Evolutionary conservation across 2,888 invertebrate species (phyloP).

Genomic region (Hartigia nigra): DNA sequence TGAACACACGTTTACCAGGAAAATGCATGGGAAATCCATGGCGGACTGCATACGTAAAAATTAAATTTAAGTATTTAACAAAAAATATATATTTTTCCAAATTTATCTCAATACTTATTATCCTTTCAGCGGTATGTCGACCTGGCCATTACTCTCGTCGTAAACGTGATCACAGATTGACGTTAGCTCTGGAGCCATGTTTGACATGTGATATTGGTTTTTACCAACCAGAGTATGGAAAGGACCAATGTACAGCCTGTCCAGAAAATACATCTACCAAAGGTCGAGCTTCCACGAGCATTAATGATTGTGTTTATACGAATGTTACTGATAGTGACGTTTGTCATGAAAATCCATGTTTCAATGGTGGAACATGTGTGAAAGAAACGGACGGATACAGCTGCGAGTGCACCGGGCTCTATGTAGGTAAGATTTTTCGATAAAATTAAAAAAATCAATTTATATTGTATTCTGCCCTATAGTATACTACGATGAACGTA

Average conservation of each 20-base stretch:
- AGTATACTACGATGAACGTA: not conserved
- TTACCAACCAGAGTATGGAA: slow-evolving; percentile 72
- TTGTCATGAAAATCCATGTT: slow-evolving; percentile 68
- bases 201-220: slow-evolving; percentile 65
- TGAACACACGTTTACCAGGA: slow-evolving; percentile 69
- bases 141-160: slow-evolving; percentile 67
- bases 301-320: slow-evolving; percentile 67
- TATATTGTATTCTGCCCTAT: not conserved
- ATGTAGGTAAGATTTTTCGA: slow-evolving; percentile 62
- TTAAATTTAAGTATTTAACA: not conserved
- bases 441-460: not conserved
- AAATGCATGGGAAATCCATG: slow-evolving; percentile 64
- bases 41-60: slow-evolving; percentile 71
- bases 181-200: slow-evolving; percentile 47
- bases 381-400: slow-evolving; percentile 52
- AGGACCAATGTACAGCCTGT: slow-evolving; percentile 70
- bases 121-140: slow-evolving; percentile 67
- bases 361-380: slow-evolving; percentile 65
- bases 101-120: slow-evolving; percentile 20
- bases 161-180: slow-evolving; percentile 56
- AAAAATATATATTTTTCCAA: slow-evolving; percentile 8
- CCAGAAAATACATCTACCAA: slow-evolving; percentile 68
- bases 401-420: slow-evolving; percentile 69
- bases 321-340: slow-evolving; percentile 65
- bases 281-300: slow-evolving; percentile 58